Evolutionary conservation across 2,797 vertebrate species (phyloP), one percentile per base, ranked within the genome.

Genomic region (Borostomias antarcticus): DNA sequence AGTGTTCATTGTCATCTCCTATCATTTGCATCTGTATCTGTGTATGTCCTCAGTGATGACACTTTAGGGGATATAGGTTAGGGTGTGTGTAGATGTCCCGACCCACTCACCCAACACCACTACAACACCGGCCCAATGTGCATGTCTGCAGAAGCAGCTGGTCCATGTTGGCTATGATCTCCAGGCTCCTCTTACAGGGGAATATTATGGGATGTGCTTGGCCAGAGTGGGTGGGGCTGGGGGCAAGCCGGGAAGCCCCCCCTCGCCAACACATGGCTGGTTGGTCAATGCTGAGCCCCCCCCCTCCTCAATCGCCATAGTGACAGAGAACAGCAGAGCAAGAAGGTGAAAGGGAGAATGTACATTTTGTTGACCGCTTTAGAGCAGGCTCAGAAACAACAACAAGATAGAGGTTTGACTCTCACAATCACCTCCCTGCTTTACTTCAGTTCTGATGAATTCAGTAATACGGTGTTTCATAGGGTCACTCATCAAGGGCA

Each of bases 161-260:
- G 63, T 40, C 58, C 54, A 58, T 30, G 57, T 40, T 35, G 64
- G 37, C 43, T 63, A 68, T 63, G 32, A 65, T 56, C 68, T 53
- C 52, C 52, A 57, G 62, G 64, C 65, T 68, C 62, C 61, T 63
- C 62, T 67, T 68, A 57, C 64, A 70, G 64, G 69, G 48, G 58
- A 75, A 52, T 68, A 82, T 79, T 82, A 79, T 82, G 77, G 72
- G 72, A 75, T 81, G 75, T 53, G 48, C 26, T 57, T 68, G 60
- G 58, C 56, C 51, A 62, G 26, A 59, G 23, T 33, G 28, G 65
- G 45, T 63, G 63, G 77, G 26, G 62, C 47, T 19, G 53, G 51
- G 60, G 62, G 62, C 68, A 28, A 30, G 66, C 58, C 58, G 40
- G n/a, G n/a, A n/a, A n/a, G n/a, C 56, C 71, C 58, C 30, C 58